Evolutionary conservation across 2,797 vertebrate species (phyloP), one percentile per base, ranked within the genome.

Genomic region (Periophthalmus magnuspinnatus): DNA sequence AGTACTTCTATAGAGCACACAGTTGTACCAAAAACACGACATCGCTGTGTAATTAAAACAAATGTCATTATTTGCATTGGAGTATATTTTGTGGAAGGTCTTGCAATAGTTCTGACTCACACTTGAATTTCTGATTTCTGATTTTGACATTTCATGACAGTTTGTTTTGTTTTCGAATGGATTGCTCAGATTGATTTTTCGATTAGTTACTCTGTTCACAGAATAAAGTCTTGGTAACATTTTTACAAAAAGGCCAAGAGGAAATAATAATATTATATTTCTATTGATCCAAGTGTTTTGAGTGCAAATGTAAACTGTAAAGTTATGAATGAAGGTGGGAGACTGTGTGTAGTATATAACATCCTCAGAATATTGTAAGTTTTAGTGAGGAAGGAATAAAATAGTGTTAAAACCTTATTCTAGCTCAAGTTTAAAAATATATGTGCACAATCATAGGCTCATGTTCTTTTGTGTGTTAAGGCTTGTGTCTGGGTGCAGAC

Each of bases 81-180:
- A 6, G 13, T 45, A 16, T 45, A 14, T 45, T 45, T 38, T 38
- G 36, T 38, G 36, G 36, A 36, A 38, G 9, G 36, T 38, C 36
- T 10, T 41, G 38, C 2, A 1, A 6, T 24, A 34, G 16, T 8
- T 34, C 22, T 11, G 36, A 16, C 7, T 22, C 13, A 32, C 69
- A 69, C 38, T 41, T 41, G 11, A 41, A 41, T 11, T 11, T 41
- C 38, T 41, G 38, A 11, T 38, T n/a, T n/a, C n/a, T n/a, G n/a
- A 14, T 45, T 16, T 45, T 45, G 13, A 45, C 41, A 14, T 45
- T 45, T 45, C 13, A 45, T 45, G 76, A 69, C 75, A 70, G 17
- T 21, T 41, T 11, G 50, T 65, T 64, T 24, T 71, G 74, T 56
- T 47, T 50, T 60, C 71, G 56, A 34, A 9, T 34, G 0, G 71